Conservation (phyloP, 2,888 invertebrate genomes). For the Polydrusus tereticollis region DNA sequence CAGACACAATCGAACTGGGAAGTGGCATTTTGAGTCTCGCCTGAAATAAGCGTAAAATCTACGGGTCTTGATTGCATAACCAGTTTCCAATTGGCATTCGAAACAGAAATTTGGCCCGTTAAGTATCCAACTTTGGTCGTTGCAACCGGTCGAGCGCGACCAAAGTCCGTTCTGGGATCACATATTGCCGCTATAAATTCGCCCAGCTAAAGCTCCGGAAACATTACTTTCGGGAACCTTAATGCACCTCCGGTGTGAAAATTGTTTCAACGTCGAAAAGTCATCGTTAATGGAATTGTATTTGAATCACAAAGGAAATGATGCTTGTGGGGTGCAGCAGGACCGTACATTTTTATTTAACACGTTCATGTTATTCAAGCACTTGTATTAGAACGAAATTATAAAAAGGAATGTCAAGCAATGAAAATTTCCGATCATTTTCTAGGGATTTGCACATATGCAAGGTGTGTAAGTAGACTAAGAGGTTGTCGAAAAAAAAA, state of each 20-base stretch:
- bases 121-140: constrained; percentile 58
- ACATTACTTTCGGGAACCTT: constrained; percentile 54
- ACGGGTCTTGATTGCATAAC: constrained; percentile 58
- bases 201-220: constrained; percentile 54
- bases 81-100: constrained; percentile 59
- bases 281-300: constrained; percentile 25
- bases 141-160: constrained; percentile 55
- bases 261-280: constrained; percentile 28
- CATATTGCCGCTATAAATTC: constrained; percentile 57
- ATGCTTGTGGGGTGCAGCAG: neutral
- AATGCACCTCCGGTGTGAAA: constrained; percentile 35
- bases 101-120: constrained; percentile 57
- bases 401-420: too few species aligned
- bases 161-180: constrained; percentile 57
- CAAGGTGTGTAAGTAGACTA: too few species aligned
- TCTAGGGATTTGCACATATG: too few species aligned
- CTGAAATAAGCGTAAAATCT: constrained; percentile 58
- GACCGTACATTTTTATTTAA: neutral
- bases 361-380: neutral
- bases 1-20: constrained; percentile 38
- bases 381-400: too few species aligned
- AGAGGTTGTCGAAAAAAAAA: too few species aligned
- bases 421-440: too few species aligned
- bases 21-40: constrained; percentile 51
- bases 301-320: constrained; percentile 24